Evolutionary conservation across 2,888 invertebrate species (phyloP).

Genomic region (Ophioninae sp.): DNA sequence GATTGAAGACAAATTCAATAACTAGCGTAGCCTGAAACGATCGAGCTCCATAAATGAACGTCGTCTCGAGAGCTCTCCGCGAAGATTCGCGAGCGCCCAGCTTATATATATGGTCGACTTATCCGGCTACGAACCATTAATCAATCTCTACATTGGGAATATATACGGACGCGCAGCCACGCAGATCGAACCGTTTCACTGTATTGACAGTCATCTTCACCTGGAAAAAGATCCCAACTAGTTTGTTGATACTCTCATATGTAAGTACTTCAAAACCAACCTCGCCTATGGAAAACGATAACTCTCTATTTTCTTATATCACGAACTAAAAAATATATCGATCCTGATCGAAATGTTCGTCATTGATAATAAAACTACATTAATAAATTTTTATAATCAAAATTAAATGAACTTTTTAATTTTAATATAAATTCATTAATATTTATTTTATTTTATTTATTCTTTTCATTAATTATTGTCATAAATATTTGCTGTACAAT

Average conservation of each 20-base stretch:
- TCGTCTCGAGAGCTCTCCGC: constrained; percentile 14
- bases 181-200: constrained; percentile 16
- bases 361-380: not conserved
- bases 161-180: constrained; percentile 21
- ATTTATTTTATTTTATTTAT: too few relatives aligned
- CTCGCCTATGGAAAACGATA: not conserved
- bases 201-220: constrained; percentile 25
- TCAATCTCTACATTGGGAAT: constrained; percentile 41
- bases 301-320: not conserved
- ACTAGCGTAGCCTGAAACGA: constrained; percentile 16
- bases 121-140: constrained; percentile 31
- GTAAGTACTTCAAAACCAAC: constrained; percentile 1
- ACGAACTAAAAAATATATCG: not conserved
- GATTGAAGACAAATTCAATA: constrained; percentile 42
- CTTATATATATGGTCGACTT: constrained; percentile 5
- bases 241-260: constrained; percentile 12
- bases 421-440: too few relatives aligned
- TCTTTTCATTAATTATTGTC: too few relatives aligned
- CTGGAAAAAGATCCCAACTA: constrained; percentile 36
- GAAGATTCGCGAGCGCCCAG: constrained; percentile 13
- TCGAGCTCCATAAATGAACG: constrained; percentile 29
- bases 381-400: too few relatives aligned
- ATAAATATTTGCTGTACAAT: too few relatives aligned
- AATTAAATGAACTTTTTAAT: too few relatives aligned
- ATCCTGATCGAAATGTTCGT: not conserved